These are phyloP conservation scores for Chroicocephalus ridibundus DNA, from an alignment of 2,113 vertebrate species.

Conservation along the genomic window DNA sequence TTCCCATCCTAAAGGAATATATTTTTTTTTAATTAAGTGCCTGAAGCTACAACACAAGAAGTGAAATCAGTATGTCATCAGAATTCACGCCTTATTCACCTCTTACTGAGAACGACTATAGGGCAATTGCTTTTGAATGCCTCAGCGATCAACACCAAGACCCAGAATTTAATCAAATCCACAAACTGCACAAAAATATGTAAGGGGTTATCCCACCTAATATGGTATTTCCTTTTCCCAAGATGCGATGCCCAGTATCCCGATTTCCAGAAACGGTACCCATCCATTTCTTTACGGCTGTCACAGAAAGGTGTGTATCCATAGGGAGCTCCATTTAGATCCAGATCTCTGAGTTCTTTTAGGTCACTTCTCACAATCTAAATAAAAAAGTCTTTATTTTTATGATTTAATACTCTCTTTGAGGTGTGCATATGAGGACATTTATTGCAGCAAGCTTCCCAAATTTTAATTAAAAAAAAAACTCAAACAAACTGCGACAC, in stretches of 20 bases:
- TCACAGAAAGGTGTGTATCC: conserved; percentile 97
- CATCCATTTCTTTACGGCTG: conserved; percentile 94
- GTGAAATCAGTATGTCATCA: not conserved
- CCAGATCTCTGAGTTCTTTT: conserved; percentile 87
- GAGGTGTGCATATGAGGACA: not conserved
- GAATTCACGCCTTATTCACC: not conserved
- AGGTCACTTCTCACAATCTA: conserved; percentile 95
- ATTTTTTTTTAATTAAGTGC: not conserved
- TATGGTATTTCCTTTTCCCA: conserved; percentile 90
- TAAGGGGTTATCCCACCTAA: conserved; percentile 78
- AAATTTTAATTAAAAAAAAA: not conserved
- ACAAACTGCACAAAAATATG: not conserved
- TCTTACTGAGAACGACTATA: not conserved
- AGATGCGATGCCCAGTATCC: conserved; percentile 97
- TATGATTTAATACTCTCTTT: not conserved
- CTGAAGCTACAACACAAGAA: not conserved
- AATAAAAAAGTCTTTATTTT: not conserved
- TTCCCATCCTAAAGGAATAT: not conserved
- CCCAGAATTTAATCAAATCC: not conserved
- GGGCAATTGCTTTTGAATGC: not conserved
- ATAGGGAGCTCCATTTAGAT: conserved; percentile 91
- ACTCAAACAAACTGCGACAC: not conserved
- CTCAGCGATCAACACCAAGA: not conserved
- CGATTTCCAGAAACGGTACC: conserved; percentile 96
- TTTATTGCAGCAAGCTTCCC: not conserved